Evolutionary conservation across 2,888 invertebrate genomes (phyloP), one percentile per base, ranked within the genome.

Genomic region (Chrysopilus asiliformis): DNA sequence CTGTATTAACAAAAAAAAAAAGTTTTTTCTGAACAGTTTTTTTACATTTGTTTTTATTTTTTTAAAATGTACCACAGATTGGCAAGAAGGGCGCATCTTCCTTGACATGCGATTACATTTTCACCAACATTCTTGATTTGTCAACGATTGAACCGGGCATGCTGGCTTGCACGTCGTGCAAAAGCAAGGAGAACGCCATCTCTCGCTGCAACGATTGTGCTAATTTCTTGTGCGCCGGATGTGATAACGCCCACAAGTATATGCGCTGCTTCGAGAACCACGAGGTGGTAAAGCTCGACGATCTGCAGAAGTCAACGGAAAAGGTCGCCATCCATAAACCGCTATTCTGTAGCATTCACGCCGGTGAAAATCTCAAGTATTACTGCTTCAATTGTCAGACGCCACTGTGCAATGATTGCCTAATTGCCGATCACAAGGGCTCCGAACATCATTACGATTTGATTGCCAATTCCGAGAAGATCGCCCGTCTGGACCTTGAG

Each of bases 191-290:
- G 66, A 79, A 82, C 51, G 93, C 93, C 12, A 83, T 91, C 34
- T 91, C 93, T 9, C 76, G 90, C 42, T 95, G 94, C 66, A 83
- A 83, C 50, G 91, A 94, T 59, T 95, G 94, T 66, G 86, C 89
- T 53, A 89, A 89, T 63, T 85, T 91, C 58, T 69, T 95, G 33
- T 94, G 94, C 65, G 77, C 82, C 43, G 86, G 89, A 57, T 95
- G 94, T 67, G 89, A 90, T 53, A 85, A 87, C 26, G 94, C 94
- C 40, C 94, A 95, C 63, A 84, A 89, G 61, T 91, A 84, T 56
- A 94, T 94, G 94, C 75, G 90, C 47, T 91, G 93, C 67, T 95
- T 95, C 59, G 93, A 94, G 63, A 87, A 86, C 53, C 94, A 95
- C 60, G 74, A 82, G 60, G 91, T 91, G 25, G 78, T 90, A 35